These are phyloP conservation scores for Tanaodytes sp. DNA, from an alignment of 2,888 invertebrate species.

Conservation along the genomic window DNA sequence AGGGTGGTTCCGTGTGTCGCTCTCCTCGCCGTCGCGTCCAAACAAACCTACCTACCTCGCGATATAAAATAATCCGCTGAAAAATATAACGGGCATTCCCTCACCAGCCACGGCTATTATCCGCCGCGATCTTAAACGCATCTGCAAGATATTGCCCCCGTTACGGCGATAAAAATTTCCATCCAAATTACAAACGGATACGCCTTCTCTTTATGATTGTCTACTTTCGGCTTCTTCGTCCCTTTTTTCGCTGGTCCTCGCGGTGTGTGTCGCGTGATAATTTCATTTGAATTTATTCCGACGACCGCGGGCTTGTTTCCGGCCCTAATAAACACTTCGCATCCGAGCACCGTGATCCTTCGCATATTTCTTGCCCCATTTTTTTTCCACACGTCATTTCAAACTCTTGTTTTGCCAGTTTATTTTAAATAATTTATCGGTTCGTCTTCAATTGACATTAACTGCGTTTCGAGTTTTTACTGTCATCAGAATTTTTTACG, in stretches of 20 bases:
- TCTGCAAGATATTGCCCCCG: conserved; percentile 69
- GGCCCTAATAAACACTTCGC: conserved; percentile 16
- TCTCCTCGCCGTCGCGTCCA: conserved; percentile 56
- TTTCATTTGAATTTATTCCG: conserved; percentile 43
- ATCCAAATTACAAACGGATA: conserved; percentile 69
- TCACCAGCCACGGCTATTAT: conserved; percentile 63
- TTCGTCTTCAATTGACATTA: no score
- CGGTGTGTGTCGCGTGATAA: conserved; percentile 36
- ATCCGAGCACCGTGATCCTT: no score
- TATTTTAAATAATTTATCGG: no score
- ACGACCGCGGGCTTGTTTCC: conserved; percentile 16
- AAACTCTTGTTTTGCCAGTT: no score
- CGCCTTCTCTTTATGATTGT: conserved; percentile 61
- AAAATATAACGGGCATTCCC: conserved; percentile 60
- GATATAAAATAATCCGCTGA: conserved; percentile 45
- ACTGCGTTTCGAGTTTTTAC: no score
- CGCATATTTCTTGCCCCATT: no score
- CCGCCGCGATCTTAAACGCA: conserved; percentile 67
- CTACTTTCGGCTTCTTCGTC: conserved; percentile 39
- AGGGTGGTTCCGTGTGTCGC: conserved; percentile 62
- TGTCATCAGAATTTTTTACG: no score
- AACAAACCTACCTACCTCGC: conserved; percentile 57
- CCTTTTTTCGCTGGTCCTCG: conserved; percentile 10
- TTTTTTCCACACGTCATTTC: no score
- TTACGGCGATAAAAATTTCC: conserved; percentile 68